These are phyloP conservation scores for Crotalus viridis DNA, from an alignment of 2,113 vertebrate genomes.

Conservation along the genomic window DNA sequence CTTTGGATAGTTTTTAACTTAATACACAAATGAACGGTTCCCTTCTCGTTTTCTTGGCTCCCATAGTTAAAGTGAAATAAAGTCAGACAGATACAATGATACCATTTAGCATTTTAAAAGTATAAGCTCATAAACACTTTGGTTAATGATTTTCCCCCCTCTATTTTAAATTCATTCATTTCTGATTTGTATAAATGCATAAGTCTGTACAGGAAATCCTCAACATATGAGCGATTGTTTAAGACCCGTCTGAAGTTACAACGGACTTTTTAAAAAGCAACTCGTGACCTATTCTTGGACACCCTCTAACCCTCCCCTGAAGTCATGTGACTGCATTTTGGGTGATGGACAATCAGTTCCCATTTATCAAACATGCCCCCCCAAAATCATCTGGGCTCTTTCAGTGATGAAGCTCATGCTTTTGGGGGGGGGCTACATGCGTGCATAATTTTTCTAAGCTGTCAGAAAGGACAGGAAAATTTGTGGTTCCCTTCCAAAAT, in stretches of 20 bases:
- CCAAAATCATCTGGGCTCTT: not conserved
- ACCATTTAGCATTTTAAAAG: not conserved
- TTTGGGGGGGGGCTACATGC: not conserved
- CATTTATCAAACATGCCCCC: not conserved
- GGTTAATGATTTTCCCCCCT: not conserved
- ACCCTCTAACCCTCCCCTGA: too few relatives aligned
- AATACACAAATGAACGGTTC: slow-evolving; percentile 34
- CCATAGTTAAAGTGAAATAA: slow-evolving; percentile 12
- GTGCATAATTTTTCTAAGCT: not conserved
- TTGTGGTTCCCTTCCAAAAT: not conserved
- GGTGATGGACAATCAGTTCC: too few relatives aligned
- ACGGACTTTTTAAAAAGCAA: too few relatives aligned
- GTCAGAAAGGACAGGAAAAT: not conserved
- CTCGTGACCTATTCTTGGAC: too few relatives aligned
- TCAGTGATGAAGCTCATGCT: not conserved
- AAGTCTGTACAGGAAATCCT: not conserved
- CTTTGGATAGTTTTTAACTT: slow-evolving; percentile 10
- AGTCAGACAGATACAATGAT: not conserved
- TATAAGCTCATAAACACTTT: not conserved
- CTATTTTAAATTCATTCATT: not conserved
- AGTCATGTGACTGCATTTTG: too few relatives aligned
- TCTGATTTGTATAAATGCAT: not conserved
- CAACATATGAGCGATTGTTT: too few relatives aligned
- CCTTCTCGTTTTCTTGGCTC: not conserved
- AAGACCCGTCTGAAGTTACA: too few relatives aligned